Percentiles rank a stretch among this genome's conserved stretches.
Conservation (phyloP, 2,888 invertebrate species). For the Tiphia femorata region DNA sequence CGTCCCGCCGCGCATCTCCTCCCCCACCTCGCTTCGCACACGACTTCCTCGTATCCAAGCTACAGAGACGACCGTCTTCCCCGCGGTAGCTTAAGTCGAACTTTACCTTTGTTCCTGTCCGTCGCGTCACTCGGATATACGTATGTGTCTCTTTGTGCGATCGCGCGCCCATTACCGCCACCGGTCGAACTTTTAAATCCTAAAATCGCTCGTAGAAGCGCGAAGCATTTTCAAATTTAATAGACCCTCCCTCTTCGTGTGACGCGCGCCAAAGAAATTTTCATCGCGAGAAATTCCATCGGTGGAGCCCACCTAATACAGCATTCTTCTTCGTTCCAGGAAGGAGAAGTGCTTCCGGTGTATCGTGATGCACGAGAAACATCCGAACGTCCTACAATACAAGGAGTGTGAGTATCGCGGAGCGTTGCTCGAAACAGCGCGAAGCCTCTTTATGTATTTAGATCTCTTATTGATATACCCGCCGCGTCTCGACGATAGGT, state of each 20-base stretch:
- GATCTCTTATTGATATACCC: too few relatives aligned
- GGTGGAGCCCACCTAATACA: too few relatives aligned
- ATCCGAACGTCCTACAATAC: slow-evolving; percentile 83
- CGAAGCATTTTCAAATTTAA: not conserved
- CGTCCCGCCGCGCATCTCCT: not conserved
- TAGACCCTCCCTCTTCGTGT: not conserved
- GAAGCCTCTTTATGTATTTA: too few relatives aligned
- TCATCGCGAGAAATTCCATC: too few relatives aligned
- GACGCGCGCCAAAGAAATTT: too few relatives aligned
- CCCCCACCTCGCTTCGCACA: not conserved
- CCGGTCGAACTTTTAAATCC: slow-evolving; percentile 5
- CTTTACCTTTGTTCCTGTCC: slow-evolving; percentile 60
- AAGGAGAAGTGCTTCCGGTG: slow-evolving; percentile 79
- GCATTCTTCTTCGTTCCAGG: slow-evolving; percentile 71
- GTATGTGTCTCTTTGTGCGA: slow-evolving; percentile 12
- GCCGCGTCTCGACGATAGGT: too few relatives aligned
- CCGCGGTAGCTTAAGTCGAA: slow-evolving; percentile 47
- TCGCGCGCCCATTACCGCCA: not conserved
- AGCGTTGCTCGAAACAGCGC: too few relatives aligned
- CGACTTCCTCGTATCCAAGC: not conserved
- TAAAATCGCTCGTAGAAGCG: not conserved
- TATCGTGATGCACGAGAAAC: slow-evolving; percentile 82
- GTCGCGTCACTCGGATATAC: slow-evolving; percentile 44
- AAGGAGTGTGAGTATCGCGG: slow-evolving; percentile 84
- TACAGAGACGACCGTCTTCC: slow-evolving; percentile 4